phyloP scores from a whole-genome alignment of 2,797 vertebrate genomes.

The Oreochromis mossambicus region DNA sequence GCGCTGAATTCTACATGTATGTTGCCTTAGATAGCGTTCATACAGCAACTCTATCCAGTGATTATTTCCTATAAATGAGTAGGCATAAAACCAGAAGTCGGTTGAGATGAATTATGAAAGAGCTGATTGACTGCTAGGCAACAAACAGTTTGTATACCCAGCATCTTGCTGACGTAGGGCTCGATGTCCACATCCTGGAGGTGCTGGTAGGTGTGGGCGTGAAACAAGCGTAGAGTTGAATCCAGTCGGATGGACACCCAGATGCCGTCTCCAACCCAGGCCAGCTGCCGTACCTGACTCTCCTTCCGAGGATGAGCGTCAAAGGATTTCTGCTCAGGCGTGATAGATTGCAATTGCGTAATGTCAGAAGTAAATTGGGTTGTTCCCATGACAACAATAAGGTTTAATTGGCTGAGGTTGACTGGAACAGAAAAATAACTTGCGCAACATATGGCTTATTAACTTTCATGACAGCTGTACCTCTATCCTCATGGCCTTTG shows the following conservation, averaged over 20 bases:
- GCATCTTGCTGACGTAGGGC: constrained; percentile 99
- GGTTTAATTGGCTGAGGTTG: not conserved
- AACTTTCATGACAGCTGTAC: constrained; percentile 43
- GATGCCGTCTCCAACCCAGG: constrained; percentile 95
- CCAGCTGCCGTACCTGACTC: constrained; percentile 96
- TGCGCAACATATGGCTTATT: not conserved
- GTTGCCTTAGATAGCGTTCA: not conserved
- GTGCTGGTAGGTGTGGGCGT: constrained; percentile 95
- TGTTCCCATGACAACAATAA: not conserved
- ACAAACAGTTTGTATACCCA: constrained; percentile 74
- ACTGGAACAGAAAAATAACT: not conserved
- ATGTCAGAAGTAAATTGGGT: not conserved
- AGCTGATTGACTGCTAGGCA: not conserved
- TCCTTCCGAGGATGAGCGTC: constrained; percentile 96
- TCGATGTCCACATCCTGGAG: constrained; percentile 98
- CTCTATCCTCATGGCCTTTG: constrained; percentile 98
- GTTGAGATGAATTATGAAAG: not conserved
- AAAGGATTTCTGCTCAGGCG: constrained; percentile 85
- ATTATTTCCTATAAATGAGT: not conserved
- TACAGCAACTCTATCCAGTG: not conserved
- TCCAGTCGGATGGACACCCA: constrained; percentile 98
- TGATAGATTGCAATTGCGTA: not conserved
- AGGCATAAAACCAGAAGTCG: not conserved
- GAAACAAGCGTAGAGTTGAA: constrained; percentile 92
- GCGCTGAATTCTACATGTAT: not conserved